These are phyloP conservation scores for Bombus breviceps DNA, from an alignment of 1,140 invertebrate genomes.

Conservation along the genomic window DNA sequence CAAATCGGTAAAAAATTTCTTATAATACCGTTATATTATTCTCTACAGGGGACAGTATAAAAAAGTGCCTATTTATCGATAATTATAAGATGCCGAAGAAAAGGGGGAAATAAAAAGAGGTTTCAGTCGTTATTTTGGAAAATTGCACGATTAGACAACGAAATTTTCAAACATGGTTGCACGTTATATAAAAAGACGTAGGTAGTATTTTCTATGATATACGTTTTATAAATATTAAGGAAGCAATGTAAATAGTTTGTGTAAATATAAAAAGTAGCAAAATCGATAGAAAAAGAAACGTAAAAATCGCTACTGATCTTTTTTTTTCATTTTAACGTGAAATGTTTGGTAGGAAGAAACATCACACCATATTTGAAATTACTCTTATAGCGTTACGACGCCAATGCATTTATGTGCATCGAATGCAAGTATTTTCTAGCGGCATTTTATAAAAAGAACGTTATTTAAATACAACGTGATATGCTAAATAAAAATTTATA, in stretches of 20 bases:
- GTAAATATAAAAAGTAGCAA: constrained; percentile 21
- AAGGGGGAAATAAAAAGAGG: not conserved
- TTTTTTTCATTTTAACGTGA: not conserved
- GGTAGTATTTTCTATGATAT: constrained; percentile 39
- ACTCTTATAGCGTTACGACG: constrained; percentile 19
- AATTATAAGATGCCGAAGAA: constrained; percentile 6
- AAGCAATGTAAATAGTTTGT: constrained; percentile 12
- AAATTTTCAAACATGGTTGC: constrained; percentile 42
- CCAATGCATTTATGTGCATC: constrained; percentile 22
- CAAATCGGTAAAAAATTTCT: not conserved
- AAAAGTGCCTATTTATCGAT: not conserved
- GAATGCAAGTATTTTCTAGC: constrained; percentile 24
- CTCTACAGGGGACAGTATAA: not conserved
- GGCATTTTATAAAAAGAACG: constrained; percentile 32
- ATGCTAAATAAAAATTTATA: constrained; percentile 56
- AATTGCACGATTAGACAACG: constrained; percentile 41
- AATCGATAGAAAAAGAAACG: not conserved
- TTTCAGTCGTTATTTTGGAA: constrained; percentile 24
- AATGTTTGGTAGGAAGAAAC: not conserved
- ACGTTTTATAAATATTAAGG: constrained; percentile 28
- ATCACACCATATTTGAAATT: constrained; percentile 30
- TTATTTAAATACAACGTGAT: constrained; percentile 39
- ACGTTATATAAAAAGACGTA: constrained; percentile 29
- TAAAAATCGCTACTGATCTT: no score
- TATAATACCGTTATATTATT: not conserved